Percentiles rank a stretch among this genome's conserved stretches.
Conservation (phyloP, 2,888 invertebrate genomes). For the Orchestes rusci region DNA sequence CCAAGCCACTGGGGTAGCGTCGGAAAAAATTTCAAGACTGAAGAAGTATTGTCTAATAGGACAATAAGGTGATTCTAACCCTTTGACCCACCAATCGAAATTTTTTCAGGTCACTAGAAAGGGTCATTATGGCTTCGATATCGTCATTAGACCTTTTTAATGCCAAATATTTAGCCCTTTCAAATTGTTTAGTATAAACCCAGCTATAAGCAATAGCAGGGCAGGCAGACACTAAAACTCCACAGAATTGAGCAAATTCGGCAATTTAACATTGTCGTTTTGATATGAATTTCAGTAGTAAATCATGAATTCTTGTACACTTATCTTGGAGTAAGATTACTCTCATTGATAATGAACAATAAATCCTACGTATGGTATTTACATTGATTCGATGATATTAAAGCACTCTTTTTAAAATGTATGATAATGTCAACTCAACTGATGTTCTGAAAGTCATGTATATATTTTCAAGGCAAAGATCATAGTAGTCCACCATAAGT, state of each 20-base stretch:
- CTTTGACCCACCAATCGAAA: conserved; percentile 25
- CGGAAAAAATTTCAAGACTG: conserved; percentile 21
- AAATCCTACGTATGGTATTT: conserved; percentile 21
- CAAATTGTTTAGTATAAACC: conserved; percentile 13
- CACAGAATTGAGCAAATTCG: conserved; percentile 21
- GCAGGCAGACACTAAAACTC: conserved; percentile 23
- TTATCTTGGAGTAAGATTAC: conserved; percentile 12
- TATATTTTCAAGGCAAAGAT: conserved; percentile 13
- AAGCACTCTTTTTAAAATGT: conserved; percentile 17
- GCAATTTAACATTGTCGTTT: conserved; percentile 2
- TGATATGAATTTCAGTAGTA: not conserved
- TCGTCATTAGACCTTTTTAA: not conserved
- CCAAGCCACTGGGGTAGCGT: conserved; percentile 27
- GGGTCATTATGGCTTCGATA: not conserved
- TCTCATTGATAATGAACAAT: conserved; percentile 12
- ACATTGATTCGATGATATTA: conserved; percentile 18
- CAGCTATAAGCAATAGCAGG: conserved; percentile 13
- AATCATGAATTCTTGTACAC: conserved; percentile 2
- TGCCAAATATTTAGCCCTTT: conserved; percentile 4
- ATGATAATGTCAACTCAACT: conserved; percentile 23
- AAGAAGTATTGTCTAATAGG: conserved; percentile 10
- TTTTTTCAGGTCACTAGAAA: conserved; percentile 13
- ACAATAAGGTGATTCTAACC: conserved; percentile 6
- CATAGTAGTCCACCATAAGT: conserved; percentile 16
- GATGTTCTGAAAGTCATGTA: conserved; percentile 18